Percentiles rank a stretch among this genome's conserved stretches.
Evolutionary conservation across 2,113 vertebrate species (phyloP).

Genomic region (Sterrhoptilus dennistouni): DNA sequence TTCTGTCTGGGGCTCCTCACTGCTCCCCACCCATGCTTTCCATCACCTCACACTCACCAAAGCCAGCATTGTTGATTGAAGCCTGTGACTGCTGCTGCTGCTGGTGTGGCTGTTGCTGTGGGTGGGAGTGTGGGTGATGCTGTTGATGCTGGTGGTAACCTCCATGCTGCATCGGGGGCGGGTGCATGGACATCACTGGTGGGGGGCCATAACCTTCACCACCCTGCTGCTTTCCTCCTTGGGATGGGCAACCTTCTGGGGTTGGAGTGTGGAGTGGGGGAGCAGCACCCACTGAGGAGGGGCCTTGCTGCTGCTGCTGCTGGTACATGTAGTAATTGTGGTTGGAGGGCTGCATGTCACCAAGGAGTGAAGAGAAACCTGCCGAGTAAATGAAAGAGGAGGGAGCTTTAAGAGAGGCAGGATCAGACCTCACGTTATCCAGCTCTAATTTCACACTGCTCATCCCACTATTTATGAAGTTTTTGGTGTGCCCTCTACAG

Average conservation of each 20-base stretch:
- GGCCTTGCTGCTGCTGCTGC: conserved; percentile 74
- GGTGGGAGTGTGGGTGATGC: conserved; percentile 74
- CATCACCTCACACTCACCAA: conserved; percentile 65
- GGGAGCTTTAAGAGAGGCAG: not conserved
- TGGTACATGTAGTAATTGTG: conserved; percentile 84
- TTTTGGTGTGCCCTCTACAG: conserved; percentile 22
- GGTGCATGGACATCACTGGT: conserved; percentile 77
- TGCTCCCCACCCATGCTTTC: not conserved
- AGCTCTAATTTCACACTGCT: not conserved
- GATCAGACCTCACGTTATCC: not conserved
- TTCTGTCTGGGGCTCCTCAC: not conserved
- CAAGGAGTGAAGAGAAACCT: conserved; percentile 80
- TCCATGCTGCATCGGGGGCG: conserved; percentile 74
- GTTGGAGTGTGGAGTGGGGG: conserved; percentile 89
- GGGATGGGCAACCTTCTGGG: conserved; percentile 77
- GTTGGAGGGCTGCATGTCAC: conserved; percentile 80
- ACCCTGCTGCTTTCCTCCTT: conserved; percentile 71
- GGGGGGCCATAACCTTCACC: conserved; percentile 74
- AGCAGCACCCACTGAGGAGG: conserved; percentile 58
- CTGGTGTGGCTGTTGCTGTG: conserved; percentile 70
- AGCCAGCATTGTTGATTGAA: conserved; percentile 74
- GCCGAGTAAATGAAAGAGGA: not conserved
- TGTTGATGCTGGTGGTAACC: conserved; percentile 77
- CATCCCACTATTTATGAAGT: not conserved
- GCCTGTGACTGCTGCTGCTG: conserved; percentile 73